Base-by-base conservation (phyloP, 2,113 vertebrate species). In the Montifringilla adamsi region DNA sequence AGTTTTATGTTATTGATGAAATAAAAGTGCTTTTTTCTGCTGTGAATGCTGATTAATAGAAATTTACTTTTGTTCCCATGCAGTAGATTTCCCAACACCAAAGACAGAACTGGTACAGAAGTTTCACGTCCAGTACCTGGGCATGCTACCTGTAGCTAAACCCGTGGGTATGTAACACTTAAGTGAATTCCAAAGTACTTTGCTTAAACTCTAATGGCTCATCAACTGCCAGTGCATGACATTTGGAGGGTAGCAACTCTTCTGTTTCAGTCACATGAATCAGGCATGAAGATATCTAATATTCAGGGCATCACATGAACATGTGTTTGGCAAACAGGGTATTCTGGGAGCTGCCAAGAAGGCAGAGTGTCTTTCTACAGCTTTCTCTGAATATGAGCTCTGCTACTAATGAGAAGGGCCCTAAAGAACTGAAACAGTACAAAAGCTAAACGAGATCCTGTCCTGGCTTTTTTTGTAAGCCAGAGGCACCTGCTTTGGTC, bases 41-140 rank as follows among this genome's bases (percentile, higher is more conserved):
- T 60, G 47, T 70, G 84, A 93, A 89, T 88, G 20, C 74, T 62
- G 79, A 94, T 94, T 86, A 96, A 77, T 33, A 84, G 56, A 60
- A 92, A 59, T 39, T 67, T 24, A 43, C 80, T 95, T 87, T 94
- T 98, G 80, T 96, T 98, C 94, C 96, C 87, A 83, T 97, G 90
- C 77, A 98, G 98, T 98, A 99, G 99, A 99, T 98, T 99, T 99
- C 94, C 99, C 99, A 92, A 99, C 99, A 96, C 99, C 99, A 98
- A 99, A 99, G 99, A 99, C 98, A 6, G 99, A 99, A 97, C 92
- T 99, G 97, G 99, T 99, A 37, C 99, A 99, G 98, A 99, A 98
- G 96, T 99, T 99, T 96, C 99, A 99, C 26, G 99, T 99, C 87
- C 97, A 98, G 90, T 99, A 99, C 97, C 72, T 99, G 96, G 99